Evolutionary conservation across 92 coral and sea anemone species (phyloP).

Genomic region (Ricordea florida): DNA sequence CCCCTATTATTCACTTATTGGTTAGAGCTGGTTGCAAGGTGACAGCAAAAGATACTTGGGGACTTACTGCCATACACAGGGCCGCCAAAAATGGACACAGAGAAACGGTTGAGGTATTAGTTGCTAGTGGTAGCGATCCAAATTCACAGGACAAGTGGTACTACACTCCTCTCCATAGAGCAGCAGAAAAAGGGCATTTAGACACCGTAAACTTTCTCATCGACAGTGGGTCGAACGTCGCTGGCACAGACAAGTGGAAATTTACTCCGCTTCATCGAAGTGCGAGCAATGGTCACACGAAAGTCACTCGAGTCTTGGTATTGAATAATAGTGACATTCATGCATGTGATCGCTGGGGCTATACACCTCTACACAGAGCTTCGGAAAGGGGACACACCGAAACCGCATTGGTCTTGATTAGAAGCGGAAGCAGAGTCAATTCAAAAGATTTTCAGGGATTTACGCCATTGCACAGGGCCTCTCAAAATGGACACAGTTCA

Average conservation of each 20-base stretch:
- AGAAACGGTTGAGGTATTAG: constrained; percentile 37
- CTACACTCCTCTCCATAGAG: constrained; percentile 80
- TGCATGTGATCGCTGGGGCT: constrained; percentile 60
- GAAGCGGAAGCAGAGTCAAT: constrained; percentile 21
- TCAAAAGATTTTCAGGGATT: constrained; percentile 45
- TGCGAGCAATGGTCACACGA: constrained; percentile 71
- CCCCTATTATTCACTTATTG: constrained; percentile 28
- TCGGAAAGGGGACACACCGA: constrained; percentile 42
- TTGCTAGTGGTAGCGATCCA: constrained; percentile 25
- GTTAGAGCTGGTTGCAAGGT: constrained; percentile 57
- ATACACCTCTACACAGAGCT: constrained; percentile 72
- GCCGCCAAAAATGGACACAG: constrained; percentile 79
- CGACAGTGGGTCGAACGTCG: constrained; percentile 56
- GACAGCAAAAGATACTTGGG: constrained; percentile 63
- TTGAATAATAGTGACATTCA: constrained; percentile 26
- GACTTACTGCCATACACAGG: constrained; percentile 71
- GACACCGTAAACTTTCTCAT: constrained; percentile 52
- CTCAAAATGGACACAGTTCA: constrained; percentile 57
- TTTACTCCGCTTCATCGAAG: constrained; percentile 84
- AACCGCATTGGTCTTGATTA: constrained; percentile 15
- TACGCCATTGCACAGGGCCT: constrained; percentile 70
- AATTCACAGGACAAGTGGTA: constrained; percentile 67
- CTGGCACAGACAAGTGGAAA: constrained; percentile 70
- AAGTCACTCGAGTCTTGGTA: constrained; percentile 36
- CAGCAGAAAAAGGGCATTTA: constrained; percentile 79